phyloP scores from a whole-genome alignment of 2,888 invertebrate genomes.

The Nebria brevicollis region DNA sequence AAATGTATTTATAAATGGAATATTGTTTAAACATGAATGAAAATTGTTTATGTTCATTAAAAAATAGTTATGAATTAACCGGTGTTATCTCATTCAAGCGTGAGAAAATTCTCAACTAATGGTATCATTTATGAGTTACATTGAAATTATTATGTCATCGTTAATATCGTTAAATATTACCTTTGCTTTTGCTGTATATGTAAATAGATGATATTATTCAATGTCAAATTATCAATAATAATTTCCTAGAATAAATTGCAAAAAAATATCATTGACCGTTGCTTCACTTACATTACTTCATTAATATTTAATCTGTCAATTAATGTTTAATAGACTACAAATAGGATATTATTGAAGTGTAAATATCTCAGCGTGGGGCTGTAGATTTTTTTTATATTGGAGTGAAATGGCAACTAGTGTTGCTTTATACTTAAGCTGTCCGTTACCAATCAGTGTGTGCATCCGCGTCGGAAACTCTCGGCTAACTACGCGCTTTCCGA shows the following conservation, averaged over 20 bases:
- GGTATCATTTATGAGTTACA: neutral
- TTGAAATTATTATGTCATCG: neutral
- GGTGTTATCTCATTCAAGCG: neutral
- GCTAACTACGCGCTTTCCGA: no score
- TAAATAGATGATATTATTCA: neutral
- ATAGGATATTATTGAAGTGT: no score
- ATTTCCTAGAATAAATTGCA: neutral
- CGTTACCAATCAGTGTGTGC: no score
- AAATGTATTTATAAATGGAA: slow-evolving; percentile 3
- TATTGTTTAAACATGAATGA: slow-evolving; percentile 2
- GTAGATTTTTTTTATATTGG: no score
- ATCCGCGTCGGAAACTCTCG: no score
- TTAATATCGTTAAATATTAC: neutral
- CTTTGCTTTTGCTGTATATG: neutral
- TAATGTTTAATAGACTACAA: neutral
- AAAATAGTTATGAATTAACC: neutral
- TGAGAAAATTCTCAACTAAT: neutral
- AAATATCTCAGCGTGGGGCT: no score
- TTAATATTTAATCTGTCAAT: neutral
- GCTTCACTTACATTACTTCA: neutral
- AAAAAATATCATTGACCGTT: neutral
- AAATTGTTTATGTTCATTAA: neutral
- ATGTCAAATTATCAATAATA: neutral
- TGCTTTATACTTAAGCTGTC: no score
- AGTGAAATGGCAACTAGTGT: no score